Evolutionary conservation across 2,888 invertebrate genomes (phyloP), one percentile per base, ranked within the genome.

Genomic region (Macaria notata): DNA sequence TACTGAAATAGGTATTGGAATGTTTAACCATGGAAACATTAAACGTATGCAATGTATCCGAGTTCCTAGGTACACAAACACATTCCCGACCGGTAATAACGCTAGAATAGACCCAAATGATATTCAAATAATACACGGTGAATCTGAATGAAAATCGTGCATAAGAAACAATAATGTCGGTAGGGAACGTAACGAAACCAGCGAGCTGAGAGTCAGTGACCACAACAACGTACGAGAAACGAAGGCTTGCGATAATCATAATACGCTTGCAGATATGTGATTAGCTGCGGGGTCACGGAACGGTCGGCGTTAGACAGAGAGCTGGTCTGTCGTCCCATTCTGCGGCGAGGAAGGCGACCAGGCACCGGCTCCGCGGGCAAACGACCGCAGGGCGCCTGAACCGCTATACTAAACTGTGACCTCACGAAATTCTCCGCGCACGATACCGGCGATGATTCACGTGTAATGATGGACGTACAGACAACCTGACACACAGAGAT

Each of bases 381-480:
- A 88, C 84, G 86, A 86, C 88, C 87, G 84, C 84, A 85, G 89
- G 87, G 87, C 89, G 84, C 86, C 83, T 82, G 84, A 83, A 88
- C 90, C 90, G 90, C 89, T 89, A 90, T 84, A 88, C 81, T 88
- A 89, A 88, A 88, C 90, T 90, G 87, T 89, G 89, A 90, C 90
- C 90, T 89, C 89, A 89, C 90, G 89, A 90, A 90, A 90, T 88
- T 84, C 87, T 84, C 82, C 71, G 67, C 72, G 85, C 87, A 86
- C 87, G 87, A 84, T 87, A 84, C 82, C 69, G 76, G 71, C 76
- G 82, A 81, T 88, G 89, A 88, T 86, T 89, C 88, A 88, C 81
- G 78, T 83, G 73, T 85, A 88, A 88, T 87, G 86, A 88, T 74
- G 84, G 84, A 83, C 79, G 74, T 73, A 81, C 78, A 73, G 76